phyloP scores from a whole-genome alignment of 1,140 invertebrate species.

The Hyles vespertilio region DNA sequence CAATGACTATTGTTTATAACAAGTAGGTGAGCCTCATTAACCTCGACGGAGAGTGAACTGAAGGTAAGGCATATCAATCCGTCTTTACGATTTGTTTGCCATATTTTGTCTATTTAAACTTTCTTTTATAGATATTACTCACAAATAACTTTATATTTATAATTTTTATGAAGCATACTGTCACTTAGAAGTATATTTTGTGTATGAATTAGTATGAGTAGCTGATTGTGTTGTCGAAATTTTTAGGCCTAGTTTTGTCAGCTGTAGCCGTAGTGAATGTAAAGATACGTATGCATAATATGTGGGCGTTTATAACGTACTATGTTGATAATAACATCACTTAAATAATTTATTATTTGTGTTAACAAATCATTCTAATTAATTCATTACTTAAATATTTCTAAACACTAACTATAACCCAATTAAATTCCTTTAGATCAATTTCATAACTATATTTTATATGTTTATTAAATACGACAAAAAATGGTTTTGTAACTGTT shows the following conservation, averaged over 20 bases:
- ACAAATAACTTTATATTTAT: slow-evolving; percentile 16
- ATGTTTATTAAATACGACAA: no score
- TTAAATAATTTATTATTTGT: neutral
- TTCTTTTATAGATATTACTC: slow-evolving; percentile 31
- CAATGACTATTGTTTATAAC: slow-evolving; percentile 40
- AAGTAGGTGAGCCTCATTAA: slow-evolving; percentile 32
- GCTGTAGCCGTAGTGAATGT: slow-evolving; percentile 23
- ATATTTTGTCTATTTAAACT: slow-evolving; percentile 63
- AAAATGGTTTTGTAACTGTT: no score
- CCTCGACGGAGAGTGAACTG: slow-evolving; percentile 37
- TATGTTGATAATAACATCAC: slow-evolving; percentile 1
- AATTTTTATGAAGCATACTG: slow-evolving; percentile 12
- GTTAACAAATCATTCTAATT: neutral
- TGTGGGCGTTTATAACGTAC: neutral
- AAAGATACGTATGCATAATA: slow-evolving; percentile 27
- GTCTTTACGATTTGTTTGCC: slow-evolving; percentile 48
- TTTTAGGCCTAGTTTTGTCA: slow-evolving; percentile 21
- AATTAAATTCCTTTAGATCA: no score
- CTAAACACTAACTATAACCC: no score
- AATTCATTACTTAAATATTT: no score
- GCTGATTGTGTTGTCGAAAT: slow-evolving; percentile 16
- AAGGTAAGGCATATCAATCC: slow-evolving; percentile 46
- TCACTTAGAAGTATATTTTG: slow-evolving; percentile 3
- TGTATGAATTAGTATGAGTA: neutral
- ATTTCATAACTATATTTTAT: no score